Evolutionary conservation across 2,888 invertebrate genomes (phyloP).

Genomic region (Drosophila stalkeri): DNA sequence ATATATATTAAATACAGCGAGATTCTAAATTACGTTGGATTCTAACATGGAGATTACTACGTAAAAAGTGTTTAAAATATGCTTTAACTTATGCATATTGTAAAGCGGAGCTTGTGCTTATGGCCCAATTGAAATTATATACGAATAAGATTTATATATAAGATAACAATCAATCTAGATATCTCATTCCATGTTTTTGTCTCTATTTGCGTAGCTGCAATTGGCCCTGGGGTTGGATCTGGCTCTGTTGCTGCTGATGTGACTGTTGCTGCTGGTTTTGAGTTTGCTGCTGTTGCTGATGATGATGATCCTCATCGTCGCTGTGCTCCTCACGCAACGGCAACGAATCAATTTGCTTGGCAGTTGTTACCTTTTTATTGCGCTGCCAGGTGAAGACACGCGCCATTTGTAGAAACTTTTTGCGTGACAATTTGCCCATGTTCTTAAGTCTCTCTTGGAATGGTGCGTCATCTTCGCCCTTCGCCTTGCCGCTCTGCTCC

Average conservation of each 20-base stretch:
- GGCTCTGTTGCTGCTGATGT: constrained; percentile 51
- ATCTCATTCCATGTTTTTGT: neutral
- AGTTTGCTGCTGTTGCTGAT: constrained; percentile 82
- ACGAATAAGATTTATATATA: constrained; percentile 46
- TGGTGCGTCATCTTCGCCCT: constrained; percentile 88
- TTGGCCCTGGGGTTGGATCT: constrained; percentile 55
- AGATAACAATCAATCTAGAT: constrained; percentile 67
- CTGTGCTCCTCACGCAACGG: constrained; percentile 88
- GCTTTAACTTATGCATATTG: constrained; percentile 33
- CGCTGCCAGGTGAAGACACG: constrained; percentile 90
- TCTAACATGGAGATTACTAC: constrained; percentile 49
- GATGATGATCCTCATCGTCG: constrained; percentile 87
- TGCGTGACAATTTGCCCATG: constrained; percentile 93
- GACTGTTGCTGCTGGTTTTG: constrained; percentile 50
- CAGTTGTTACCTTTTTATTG: constrained; percentile 86
- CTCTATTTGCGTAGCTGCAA: constrained; percentile 75
- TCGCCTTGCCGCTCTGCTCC: constrained; percentile 87
- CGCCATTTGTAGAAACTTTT: constrained; percentile 92
- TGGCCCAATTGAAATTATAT: constrained; percentile 67
- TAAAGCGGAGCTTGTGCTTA: constrained; percentile 54
- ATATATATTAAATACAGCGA: constrained; percentile 38
- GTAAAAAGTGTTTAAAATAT: constrained; percentile 48
- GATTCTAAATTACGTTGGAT: constrained; percentile 44
- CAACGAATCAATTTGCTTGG: constrained; percentile 86
- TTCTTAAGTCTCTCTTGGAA: constrained; percentile 92